Base-by-base conservation (phyloP, 2,888 invertebrate species). In the Caenorhabditis zanzibari region DNA sequence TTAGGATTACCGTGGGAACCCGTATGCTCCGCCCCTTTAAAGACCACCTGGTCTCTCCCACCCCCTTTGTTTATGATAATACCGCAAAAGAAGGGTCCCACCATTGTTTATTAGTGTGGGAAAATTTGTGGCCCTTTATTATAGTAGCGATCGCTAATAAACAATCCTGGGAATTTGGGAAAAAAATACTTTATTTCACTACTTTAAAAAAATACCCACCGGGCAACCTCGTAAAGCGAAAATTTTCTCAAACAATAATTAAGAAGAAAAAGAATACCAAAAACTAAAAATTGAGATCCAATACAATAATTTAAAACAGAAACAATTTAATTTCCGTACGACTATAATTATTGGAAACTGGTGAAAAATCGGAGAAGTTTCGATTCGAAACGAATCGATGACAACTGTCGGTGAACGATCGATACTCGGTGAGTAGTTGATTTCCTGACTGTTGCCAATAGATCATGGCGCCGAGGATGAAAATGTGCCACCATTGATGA, bases 401-500 rank as follows among this genome's bases (percentile, higher is more conserved):
- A 38, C 83, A 83, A 52, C 79, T 80, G 52, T 80, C 74, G 6
- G 76, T 16, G 9, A 72, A 58, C 6, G 69, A 64, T 14, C 87
- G 80, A 28, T 87, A 85, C 28, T 81, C 81, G 1, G 76, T 79
- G 44, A 88, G 69, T 9, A 85, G 66, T 38, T 64, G 63, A 41
- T 85, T 74, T 16, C 88, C 88, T 16, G 85, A 81, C 24, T 76
- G 96, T 93, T 97, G 97, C 97, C 97, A 98, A 93, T 96, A 97
- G 93, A 96, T 95, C 63, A 98, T 95, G 0, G 97, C 96, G 0
- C 95, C 94, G 7, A 97, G 95, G 0, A 98, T 96, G 75, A 98
- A 94, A 32, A 96, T 94, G 93, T 98, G 98, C 98, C 98, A 98
- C 95, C 96, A 96, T 92, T 98, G 97, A 93, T 98, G 98, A 44